Conservation (phyloP, 2,888 invertebrate genomes). For the Drosophila bunnanda region DNA sequence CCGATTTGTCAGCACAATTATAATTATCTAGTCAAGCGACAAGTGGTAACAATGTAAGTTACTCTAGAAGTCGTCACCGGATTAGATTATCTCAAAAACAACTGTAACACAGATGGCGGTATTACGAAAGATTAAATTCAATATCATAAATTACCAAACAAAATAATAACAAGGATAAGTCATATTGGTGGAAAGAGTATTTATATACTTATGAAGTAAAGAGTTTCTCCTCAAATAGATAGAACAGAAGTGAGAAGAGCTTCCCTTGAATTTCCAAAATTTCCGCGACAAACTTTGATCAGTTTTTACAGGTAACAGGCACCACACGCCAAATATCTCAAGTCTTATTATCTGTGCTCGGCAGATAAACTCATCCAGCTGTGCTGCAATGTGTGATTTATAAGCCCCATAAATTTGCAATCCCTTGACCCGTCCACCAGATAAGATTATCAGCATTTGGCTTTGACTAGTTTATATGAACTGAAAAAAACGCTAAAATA, state of each 20-base stretch:
- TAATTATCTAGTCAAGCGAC: background rate
- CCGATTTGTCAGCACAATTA: background rate
- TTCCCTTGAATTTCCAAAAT: background rate
- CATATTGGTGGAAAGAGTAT: too few relatives aligned
- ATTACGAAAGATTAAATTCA: background rate
- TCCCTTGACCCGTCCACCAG: background rate
- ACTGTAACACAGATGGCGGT: background rate
- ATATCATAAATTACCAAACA: background rate
- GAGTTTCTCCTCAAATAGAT: too few relatives aligned
- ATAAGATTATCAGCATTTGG: slow-evolving; percentile 25
- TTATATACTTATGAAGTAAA: too few relatives aligned
- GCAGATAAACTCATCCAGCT: slow-evolving; percentile 11
- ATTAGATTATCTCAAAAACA: slow-evolving; percentile 8
- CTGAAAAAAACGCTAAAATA: slow-evolving; percentile 24
- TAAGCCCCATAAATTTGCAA: slow-evolving; percentile 20
- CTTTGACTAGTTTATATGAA: slow-evolving; percentile 41
- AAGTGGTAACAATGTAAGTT: background rate
- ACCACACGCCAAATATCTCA: slow-evolving; percentile 5
- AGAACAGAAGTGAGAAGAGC: background rate
- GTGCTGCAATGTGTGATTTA: background rate
- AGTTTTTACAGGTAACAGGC: background rate
- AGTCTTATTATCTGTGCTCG: background rate
- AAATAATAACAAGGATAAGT: too few relatives aligned
- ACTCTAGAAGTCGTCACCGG: background rate
- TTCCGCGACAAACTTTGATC: background rate